Evolutionary conservation across 2,888 invertebrate species (phyloP).

Genomic region (Drosophila acutilabella): DNA sequence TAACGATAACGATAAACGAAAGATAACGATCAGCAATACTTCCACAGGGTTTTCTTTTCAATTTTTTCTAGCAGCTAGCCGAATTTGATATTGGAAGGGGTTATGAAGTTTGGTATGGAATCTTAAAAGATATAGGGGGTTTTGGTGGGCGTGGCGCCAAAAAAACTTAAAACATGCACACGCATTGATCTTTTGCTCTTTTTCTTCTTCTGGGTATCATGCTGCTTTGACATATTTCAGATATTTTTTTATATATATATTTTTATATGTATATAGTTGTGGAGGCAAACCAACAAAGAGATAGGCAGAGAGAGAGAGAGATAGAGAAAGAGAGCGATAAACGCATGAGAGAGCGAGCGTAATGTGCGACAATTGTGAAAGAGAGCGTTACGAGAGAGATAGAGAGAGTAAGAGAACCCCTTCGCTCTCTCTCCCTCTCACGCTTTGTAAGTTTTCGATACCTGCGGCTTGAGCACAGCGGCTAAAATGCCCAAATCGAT

Average conservation of each 20-base stretch:
- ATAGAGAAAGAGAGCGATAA: slow-evolving; percentile 48
- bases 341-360: slow-evolving; percentile 47
- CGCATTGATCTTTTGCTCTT: slow-evolving; percentile 11
- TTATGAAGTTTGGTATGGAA: neutral
- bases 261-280: slow-evolving; percentile 2
- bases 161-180: slow-evolving; percentile 21
- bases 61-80: neutral
- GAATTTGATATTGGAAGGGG: neutral
- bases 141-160: slow-evolving; percentile 5
- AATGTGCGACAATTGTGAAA: slow-evolving; percentile 25
- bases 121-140: neutral
- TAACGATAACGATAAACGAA: slow-evolving; percentile 39
- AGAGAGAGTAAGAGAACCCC: slow-evolving; percentile 2
- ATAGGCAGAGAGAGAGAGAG: slow-evolving; percentile 33
- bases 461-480: slow-evolving; percentile 89
- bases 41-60: neutral
- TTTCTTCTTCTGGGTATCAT: slow-evolving; percentile 26
- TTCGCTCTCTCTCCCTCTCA: slow-evolving; percentile 1
- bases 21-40: slow-evolving; percentile 4
- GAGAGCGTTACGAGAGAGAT: neutral
- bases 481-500: slow-evolving; percentile 91
- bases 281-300: slow-evolving; percentile 6
- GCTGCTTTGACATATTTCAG: slow-evolving; percentile 12
- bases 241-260: slow-evolving; percentile 3
- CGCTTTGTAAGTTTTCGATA: slow-evolving; percentile 64